A percentile compares a stretch with the other conserved stretches of the same genome.
Conservation (phyloP, 1,140 invertebrate species). For the Bombyx mandarina region DNA sequence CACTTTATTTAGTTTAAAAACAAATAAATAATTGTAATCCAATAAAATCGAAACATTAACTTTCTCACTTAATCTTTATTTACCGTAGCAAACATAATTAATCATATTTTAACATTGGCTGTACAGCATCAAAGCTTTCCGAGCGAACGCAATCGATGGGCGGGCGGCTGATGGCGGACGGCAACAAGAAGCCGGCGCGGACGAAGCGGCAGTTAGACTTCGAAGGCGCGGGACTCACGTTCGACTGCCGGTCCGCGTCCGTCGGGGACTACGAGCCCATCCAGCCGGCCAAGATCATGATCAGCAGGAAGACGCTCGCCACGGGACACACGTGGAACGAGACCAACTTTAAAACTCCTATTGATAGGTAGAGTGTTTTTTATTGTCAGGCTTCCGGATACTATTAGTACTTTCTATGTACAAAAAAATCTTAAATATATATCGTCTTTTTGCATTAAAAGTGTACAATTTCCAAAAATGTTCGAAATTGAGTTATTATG, state of each 20-base stretch:
- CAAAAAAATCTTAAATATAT: too few species aligned
- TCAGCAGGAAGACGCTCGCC: conserved; percentile 57
- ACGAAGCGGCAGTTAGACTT: conserved; percentile 56
- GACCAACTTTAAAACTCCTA: conserved; percentile 59
- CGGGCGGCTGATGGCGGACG: conserved; percentile 31
- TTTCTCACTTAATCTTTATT: too few species aligned
- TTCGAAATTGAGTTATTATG: too few species aligned
- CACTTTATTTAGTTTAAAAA: too few species aligned
- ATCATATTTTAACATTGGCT: too few species aligned
- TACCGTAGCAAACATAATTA: too few species aligned
- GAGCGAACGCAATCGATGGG: conserved; percentile 45
- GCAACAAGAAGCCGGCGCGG: conserved; percentile 27
- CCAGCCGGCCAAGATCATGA: conserved; percentile 57
- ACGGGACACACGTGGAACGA: conserved; percentile 64
- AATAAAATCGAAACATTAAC: too few species aligned
- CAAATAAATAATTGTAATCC: too few species aligned
- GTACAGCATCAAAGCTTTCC: conserved; percentile 47
- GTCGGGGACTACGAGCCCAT: conserved; percentile 46
- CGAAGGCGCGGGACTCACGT: conserved; percentile 41
- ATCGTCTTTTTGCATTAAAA: too few species aligned
- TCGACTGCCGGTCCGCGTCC: conserved; percentile 34
- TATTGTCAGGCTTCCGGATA: too few species aligned
- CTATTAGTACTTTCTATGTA: too few species aligned
- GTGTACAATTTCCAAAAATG: too few species aligned
- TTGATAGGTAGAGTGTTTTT: conserved; percentile 39